Evolutionary conservation across 2,113 vertebrate genomes (phyloP).

Genomic region (Ailuropoda melanoleuca): DNA sequence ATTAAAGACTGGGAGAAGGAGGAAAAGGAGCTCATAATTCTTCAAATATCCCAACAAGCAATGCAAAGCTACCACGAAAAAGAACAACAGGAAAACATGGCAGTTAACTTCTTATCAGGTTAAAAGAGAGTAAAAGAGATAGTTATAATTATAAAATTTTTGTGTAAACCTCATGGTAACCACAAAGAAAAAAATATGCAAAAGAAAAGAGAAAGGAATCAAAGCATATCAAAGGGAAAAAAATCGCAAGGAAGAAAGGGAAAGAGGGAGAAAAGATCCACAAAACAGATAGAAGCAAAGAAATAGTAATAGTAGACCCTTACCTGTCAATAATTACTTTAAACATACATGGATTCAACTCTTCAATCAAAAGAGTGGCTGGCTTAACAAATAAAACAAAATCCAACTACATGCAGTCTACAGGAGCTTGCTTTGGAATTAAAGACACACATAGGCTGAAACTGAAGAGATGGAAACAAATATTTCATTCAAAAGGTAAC

Average conservation of each 20-base stretch:
- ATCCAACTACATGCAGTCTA: neutral
- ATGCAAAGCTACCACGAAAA: neutral
- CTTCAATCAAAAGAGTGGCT: neutral
- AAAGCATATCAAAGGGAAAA: neutral
- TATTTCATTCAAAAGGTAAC: neutral
- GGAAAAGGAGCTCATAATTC: neutral
- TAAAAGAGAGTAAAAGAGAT: neutral
- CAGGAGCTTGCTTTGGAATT: neutral
- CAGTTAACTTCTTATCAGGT: neutral
- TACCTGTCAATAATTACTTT: neutral
- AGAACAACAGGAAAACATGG: neutral
- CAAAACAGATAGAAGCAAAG: neutral
- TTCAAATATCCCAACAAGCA: neutral
- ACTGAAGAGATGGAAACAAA: neutral
- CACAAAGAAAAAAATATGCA: neutral
- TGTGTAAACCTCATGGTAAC: neutral
- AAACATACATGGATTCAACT: neutral
- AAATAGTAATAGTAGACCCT: neutral
- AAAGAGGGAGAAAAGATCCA: neutral
- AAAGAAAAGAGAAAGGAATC: neutral
- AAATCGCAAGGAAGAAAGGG: neutral
- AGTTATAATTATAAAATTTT: neutral
- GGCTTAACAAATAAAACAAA: neutral
- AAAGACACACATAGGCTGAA: neutral
- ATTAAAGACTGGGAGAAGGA: neutral